Evolutionary conservation across 1,140 invertebrate genomes (phyloP).

Genomic region (Dryas iulia): DNA sequence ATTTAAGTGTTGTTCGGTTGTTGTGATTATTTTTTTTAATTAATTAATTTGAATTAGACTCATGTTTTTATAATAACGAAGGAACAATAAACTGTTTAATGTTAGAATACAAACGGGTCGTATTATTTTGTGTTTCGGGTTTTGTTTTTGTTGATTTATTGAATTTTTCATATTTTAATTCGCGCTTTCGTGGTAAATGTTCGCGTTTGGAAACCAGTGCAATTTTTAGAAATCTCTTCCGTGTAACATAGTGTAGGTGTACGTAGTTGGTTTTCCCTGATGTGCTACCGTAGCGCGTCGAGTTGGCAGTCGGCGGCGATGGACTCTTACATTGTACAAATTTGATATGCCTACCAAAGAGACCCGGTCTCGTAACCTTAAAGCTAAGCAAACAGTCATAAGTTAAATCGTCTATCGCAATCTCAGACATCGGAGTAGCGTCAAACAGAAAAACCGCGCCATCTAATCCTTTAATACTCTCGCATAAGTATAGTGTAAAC

Average conservation of each 20-base stretch:
- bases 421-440: slow-evolving; percentile 51
- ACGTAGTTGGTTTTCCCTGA: slow-evolving; percentile 66
- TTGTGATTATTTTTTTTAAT: slow-evolving; percentile 79
- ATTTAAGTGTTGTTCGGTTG: slow-evolving; percentile 80
- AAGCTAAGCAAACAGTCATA: slow-evolving; percentile 76
- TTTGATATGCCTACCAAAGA: slow-evolving; percentile 81
- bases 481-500: slow-evolving; percentile 78
- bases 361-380: slow-evolving; percentile 80
- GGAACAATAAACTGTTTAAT: slow-evolving; percentile 75
- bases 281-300: slow-evolving; percentile 52
- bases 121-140: slow-evolving; percentile 77
- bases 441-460: slow-evolving; percentile 70
- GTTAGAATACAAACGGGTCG: slow-evolving; percentile 79
- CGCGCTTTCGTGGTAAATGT: slow-evolving; percentile 74
- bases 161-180: slow-evolving; percentile 74
- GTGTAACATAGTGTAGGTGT: slow-evolving; percentile 74
- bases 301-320: slow-evolving; percentile 51
- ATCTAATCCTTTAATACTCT: slow-evolving; percentile 74
- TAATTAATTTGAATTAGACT: slow-evolving; percentile 67
- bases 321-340: slow-evolving; percentile 80
- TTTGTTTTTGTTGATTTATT: slow-evolving; percentile 78
- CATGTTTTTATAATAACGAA: slow-evolving; percentile 53
- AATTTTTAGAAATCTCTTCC: slow-evolving; percentile 79
- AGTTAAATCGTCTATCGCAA: slow-evolving; percentile 65
- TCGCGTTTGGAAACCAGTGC: slow-evolving; percentile 77